Conservation (phyloP, 2,888 invertebrate genomes). For the Limnephilus marmoratus region DNA sequence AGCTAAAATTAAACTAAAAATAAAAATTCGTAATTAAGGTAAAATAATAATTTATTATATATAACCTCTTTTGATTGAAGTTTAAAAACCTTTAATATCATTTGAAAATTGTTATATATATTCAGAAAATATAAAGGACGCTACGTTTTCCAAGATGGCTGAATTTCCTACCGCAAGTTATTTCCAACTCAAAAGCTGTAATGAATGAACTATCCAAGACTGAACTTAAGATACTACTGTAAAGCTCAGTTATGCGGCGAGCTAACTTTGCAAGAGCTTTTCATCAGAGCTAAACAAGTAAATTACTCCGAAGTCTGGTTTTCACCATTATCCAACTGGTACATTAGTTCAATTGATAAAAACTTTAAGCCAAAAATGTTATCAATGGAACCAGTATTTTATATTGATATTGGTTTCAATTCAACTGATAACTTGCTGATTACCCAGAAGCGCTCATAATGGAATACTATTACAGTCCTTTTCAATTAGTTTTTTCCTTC, state of each 20-base stretch:
- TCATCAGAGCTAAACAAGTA: not conserved
- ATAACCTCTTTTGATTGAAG: no score
- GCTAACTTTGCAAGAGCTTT: not conserved
- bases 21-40: no score
- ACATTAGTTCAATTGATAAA: not conserved
- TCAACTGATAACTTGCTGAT: not conserved
- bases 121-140: no score
- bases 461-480: not conserved
- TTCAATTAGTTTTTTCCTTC: not conserved
- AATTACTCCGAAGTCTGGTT: not conserved
- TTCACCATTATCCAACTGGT: not conserved
- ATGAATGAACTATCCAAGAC: no score
- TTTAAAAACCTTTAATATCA: no score
- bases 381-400: not conserved
- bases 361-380: not conserved
- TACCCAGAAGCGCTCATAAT: not conserved
- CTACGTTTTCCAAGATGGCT: no score
- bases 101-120: no score
- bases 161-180: no score
- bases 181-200: no score
- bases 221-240: not conserved
- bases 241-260: not conserved
- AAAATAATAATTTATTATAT: no score
- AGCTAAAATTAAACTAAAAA: no score
- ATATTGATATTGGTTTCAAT: not conserved